Evolutionary conservation across 2,113 vertebrate species (phyloP), one percentile per base, ranked within the genome.

Genomic region (Cettia cetti): DNA sequence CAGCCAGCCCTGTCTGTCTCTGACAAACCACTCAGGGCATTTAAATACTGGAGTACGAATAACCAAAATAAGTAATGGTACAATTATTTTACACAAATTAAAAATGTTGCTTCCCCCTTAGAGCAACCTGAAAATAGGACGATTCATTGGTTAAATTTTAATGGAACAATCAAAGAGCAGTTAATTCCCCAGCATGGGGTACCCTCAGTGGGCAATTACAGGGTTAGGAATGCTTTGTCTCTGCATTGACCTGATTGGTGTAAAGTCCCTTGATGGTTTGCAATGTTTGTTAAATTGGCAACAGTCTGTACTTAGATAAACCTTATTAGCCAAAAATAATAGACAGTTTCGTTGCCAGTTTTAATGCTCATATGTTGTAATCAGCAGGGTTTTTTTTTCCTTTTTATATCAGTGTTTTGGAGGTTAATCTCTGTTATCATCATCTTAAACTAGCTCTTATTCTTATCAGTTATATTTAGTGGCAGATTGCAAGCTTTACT

Each of bases 401-500:
- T 85, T 95, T 97, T 89, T 86, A 87, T 92, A 92, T 96, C 94
- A 93, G 54, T 93, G 90, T 97, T 96, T 97, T 16, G 28, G 86
- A 97, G 96, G 97, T 98, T 98, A 97, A 96, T 98, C 92, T 97
- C 94, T 72, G 90, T 87, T 97, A 97, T 96, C 95, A 97, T 96
- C 95, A 1, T 96, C 83, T 97, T 97, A 93, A 93, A 95, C 72
- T 97, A 57, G 70, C 82, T 97, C 92, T 96, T 96, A 96, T 97
- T 98, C 97, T 98, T 97, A 96, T 96, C 95, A 92, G 96, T 97
- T 98, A 97, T 97, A 97, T 97, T 97, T 98, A 97, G 97, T 97
- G 96, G 95, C 97, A 98, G 97, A 97, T 98, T 98, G 97, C 92
- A 96, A 98, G 97, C 97, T 97, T 98, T 97, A 97, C 97, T 98